These are phyloP conservation scores for Anhinga anhinga DNA, from an alignment of 2,113 vertebrate genomes.

Conservation along the genomic window DNA sequence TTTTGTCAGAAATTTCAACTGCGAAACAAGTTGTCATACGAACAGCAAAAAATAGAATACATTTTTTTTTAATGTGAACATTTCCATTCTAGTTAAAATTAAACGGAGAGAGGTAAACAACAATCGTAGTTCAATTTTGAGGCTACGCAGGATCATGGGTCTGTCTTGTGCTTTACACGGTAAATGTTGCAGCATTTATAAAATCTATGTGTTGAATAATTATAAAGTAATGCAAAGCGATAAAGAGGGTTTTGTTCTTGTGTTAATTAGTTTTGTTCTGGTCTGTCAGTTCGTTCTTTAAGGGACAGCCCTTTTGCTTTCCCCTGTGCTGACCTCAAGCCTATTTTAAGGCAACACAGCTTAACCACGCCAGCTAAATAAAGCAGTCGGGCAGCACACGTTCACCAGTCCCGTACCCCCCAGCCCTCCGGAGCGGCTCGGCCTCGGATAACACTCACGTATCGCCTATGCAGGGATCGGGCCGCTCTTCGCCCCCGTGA, in stretches of 20 bases:
- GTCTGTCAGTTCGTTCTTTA: neutral
- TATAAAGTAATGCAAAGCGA: neutral
- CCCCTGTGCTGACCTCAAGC: neutral
- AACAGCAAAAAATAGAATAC: neutral
- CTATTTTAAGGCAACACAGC: conserved; percentile 22
- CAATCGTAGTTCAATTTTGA: neutral
- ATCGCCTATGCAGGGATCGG: conserved; percentile 77
- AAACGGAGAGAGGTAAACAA: neutral
- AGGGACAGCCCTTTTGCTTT: neutral
- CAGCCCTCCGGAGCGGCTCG: conserved; percentile 2
- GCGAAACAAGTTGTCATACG: neutral
- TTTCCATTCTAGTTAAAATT: neutral
- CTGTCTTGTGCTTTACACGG: neutral
- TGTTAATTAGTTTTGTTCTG: neutral
- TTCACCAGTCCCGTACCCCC: neutral
- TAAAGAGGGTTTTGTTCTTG: neutral
- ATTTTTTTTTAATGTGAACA: neutral
- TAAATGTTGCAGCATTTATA: neutral
- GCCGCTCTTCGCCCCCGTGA: conserved; percentile 80
- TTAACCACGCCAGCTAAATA: neutral
- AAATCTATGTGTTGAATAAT: neutral
- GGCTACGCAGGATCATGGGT: neutral
- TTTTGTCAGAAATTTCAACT: neutral
- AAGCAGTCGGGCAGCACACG: neutral
- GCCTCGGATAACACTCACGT: conserved; percentile 73